A percentile compares a stretch with the other conserved stretches of the same genome.
Conservation (phyloP, 2,113 vertebrate species). For the Lamprologus sp. region DNA sequence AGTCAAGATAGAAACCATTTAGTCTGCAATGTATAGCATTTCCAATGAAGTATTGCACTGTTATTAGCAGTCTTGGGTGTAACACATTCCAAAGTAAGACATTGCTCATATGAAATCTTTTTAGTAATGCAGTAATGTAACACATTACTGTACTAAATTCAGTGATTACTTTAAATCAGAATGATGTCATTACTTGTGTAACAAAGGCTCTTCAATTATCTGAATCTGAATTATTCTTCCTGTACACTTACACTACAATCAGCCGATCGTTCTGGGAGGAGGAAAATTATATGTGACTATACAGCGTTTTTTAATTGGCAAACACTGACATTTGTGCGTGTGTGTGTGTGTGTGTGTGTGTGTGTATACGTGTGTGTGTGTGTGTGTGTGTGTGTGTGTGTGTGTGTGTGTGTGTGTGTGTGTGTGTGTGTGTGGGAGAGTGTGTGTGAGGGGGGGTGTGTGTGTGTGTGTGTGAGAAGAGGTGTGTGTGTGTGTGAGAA, state of each 20-base stretch:
- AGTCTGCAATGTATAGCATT: not conserved
- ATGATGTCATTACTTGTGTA: not conserved
- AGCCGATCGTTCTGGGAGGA: not conserved
- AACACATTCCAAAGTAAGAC: not conserved
- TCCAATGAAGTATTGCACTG: not conserved
- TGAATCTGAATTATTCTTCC: not conserved
- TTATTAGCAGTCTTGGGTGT: not conserved
- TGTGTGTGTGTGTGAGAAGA: accelerated
- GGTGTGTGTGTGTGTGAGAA: too few relatives aligned
- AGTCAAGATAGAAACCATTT: not conserved
- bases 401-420: not conserved
- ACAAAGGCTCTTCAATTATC: not conserved
- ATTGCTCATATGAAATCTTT: not conserved
- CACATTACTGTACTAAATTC: not conserved
- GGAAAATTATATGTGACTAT: not conserved
- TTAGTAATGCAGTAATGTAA: not conserved
- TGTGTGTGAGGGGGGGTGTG: too few relatives aligned
- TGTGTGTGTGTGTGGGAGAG: not conserved
- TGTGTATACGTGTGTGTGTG: too few relatives aligned
- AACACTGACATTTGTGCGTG: not conserved
- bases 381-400: accelerated
- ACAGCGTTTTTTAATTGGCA: not conserved
- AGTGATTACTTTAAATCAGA: not conserved
- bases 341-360: not conserved
- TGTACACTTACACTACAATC: not conserved